phyloP scores from a whole-genome alignment of 2,888 invertebrate species.

The Branchipolynoe longqiensis region DNA sequence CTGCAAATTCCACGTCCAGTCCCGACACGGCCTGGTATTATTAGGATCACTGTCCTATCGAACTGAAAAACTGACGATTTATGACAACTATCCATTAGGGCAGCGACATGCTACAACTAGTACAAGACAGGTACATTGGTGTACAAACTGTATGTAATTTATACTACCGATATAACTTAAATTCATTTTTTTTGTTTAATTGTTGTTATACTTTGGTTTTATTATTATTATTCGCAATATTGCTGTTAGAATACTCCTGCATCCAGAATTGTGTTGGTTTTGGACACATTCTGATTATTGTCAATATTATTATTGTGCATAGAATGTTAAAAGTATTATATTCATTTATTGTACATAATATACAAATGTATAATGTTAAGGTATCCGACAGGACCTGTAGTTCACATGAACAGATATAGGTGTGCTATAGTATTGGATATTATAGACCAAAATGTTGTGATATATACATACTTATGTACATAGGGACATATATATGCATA shows the following conservation, averaged over 20 bases:
- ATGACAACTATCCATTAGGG: not conserved
- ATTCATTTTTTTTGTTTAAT: constrained; percentile 4
- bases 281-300: constrained; percentile 12
- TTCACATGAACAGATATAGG: not conserved
- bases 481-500: constrained; percentile 1
- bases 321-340: constrained; percentile 12
- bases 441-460: constrained; percentile 44
- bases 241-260: constrained; percentile 22
- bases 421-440: constrained; percentile 13
- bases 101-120: not conserved
- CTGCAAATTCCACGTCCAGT: not conserved
- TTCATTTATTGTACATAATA: constrained; percentile 10
- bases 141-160: constrained; percentile 11
- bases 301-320: constrained; percentile 4
- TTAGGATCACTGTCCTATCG: not conserved
- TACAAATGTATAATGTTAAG: not conserved
- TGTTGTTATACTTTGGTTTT: constrained; percentile 37
- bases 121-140: not conserved
- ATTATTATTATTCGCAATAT: constrained; percentile 22
- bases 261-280: constrained; percentile 11
- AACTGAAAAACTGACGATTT: not conserved
- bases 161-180: constrained; percentile 36
- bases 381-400: not conserved
- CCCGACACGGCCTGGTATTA: not conserved
- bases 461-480: not conserved